These are phyloP conservation scores for Telenomus remus DNA, from an alignment of 1,140 invertebrate species.

Conservation along the genomic window DNA sequence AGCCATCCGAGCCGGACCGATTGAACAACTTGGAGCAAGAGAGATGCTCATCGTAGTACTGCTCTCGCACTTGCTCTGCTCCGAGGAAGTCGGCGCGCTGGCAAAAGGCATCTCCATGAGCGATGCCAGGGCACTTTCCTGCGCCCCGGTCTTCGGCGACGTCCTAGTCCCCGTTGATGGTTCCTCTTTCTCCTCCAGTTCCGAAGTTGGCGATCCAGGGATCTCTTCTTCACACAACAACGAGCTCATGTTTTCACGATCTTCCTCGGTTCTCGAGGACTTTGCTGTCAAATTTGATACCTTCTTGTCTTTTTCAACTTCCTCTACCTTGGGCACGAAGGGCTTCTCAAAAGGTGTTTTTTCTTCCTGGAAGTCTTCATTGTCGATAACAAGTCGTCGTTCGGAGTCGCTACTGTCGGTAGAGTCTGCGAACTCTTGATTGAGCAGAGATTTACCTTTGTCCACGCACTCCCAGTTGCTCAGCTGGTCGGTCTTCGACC, in stretches of 20 bases:
- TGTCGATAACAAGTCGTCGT: slow-evolving; percentile 79
- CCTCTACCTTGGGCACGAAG: slow-evolving; percentile 49
- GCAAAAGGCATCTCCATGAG: slow-evolving; percentile 80
- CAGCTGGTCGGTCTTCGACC: slow-evolving; percentile 57
- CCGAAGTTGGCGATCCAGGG: slow-evolving; percentile 87
- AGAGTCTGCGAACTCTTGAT: slow-evolving; percentile 75
- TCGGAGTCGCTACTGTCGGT: slow-evolving; percentile 85
- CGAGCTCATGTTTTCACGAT: slow-evolving; percentile 78
- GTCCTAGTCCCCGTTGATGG: slow-evolving; percentile 45
- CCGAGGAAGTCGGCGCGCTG: slow-evolving; percentile 76
- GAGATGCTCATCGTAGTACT: slow-evolving; percentile 61
- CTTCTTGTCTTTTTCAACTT: slow-evolving; percentile 23
- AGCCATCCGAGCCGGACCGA: not conserved
- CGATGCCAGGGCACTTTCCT: slow-evolving; percentile 65
- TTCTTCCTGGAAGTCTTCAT: slow-evolving; percentile 67
- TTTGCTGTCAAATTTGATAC: slow-evolving; percentile 12
- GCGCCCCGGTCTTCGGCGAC: slow-evolving; percentile 57
- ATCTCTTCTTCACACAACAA: slow-evolving; percentile 92
- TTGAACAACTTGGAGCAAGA: slow-evolving; percentile 47
- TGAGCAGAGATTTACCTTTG: slow-evolving; percentile 69
- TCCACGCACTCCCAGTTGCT: slow-evolving; percentile 42
- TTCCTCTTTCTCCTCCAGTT: slow-evolving; percentile 72
- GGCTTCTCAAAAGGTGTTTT: slow-evolving; percentile 51
- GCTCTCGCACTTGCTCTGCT: slow-evolving; percentile 64
- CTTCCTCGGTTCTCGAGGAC: slow-evolving; percentile 61